A percentile compares a stretch with the other conserved stretches of the same genome.
Evolutionary conservation across 2,888 invertebrate genomes (phyloP).

Genomic region (Sialis lutaria): DNA sequence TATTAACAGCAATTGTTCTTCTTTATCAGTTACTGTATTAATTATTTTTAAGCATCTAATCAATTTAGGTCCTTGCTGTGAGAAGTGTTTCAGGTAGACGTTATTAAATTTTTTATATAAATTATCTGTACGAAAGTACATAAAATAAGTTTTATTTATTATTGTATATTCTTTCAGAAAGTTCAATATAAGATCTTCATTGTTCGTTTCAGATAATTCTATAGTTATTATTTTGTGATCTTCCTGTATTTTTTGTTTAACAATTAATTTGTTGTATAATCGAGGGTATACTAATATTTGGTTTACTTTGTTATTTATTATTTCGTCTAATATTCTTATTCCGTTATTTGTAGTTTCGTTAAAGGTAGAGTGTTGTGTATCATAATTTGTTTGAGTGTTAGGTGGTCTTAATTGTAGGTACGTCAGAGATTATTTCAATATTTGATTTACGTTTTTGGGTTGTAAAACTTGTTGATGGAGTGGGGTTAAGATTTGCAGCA

Average conservation of each 20-base stretch:
- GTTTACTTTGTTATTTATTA: conserved; percentile 5
- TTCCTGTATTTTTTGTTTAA: conserved; percentile 1
- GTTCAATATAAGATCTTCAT: conserved; percentile 2
- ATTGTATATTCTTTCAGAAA: background rate
- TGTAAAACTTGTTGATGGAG: no score
- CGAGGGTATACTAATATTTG: conserved; percentile 3
- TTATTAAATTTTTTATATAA: background rate
- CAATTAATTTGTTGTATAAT: conserved; percentile 1
- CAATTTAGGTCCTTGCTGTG: background rate
- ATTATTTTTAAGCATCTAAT: conserved; percentile 4
- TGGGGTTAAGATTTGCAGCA: no score
- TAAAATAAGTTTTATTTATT: background rate
- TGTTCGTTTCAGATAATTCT: conserved; percentile 2
- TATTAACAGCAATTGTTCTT: conserved; percentile 4
- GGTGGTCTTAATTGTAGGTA: no score
- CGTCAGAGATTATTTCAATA: no score
- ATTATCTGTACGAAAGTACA: background rate
- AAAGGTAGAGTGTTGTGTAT: background rate
- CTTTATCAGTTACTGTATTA: conserved; percentile 3
- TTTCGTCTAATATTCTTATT: conserved; percentile 3
- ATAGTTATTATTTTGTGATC: conserved; percentile 2
- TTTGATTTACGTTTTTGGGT: no score
- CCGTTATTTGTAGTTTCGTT: conserved; percentile 4
- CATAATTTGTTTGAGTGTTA: no score
- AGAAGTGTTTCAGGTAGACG: background rate